Evolutionary conservation across 1,140 invertebrate genomes (phyloP).

Genomic region (Brachionus plicatilis): DNA sequence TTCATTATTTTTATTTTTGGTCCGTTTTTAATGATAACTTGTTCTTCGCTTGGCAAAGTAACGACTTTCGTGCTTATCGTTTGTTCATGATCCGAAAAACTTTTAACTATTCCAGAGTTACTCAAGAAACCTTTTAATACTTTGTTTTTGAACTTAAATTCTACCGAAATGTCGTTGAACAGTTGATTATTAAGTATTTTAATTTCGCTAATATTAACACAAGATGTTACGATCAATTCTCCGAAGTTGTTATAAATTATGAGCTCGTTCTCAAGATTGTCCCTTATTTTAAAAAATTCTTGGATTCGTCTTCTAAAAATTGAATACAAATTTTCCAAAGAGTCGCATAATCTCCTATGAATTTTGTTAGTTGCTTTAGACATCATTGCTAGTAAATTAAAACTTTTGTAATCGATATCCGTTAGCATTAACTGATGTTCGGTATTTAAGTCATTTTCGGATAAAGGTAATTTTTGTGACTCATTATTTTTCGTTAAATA

Average conservation of each 20-base stretch:
- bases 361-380: background rate
- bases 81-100: background rate
- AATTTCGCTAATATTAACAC: background rate
- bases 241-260: background rate
- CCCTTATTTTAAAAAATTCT: background rate
- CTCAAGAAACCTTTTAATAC: background rate
- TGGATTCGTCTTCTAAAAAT: background rate
- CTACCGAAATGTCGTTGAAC: background rate
- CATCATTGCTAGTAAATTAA: background rate
- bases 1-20: background rate
- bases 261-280: background rate
- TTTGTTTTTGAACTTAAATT: background rate
- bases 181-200: background rate
- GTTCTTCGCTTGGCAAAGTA: background rate
- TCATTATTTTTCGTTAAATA: background rate
- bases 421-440: background rate
- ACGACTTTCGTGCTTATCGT: background rate
- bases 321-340: background rate
- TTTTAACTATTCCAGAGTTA: background rate
- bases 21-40: background rate
- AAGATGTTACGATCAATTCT: background rate
- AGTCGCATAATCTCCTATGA: background rate
- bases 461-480: background rate
- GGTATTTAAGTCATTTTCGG: background rate
- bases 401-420: background rate